Evolutionary conservation across 2,113 vertebrate genomes (phyloP), one percentile per base, ranked within the genome.

Genomic region (Puntigrus tetrazona): DNA sequence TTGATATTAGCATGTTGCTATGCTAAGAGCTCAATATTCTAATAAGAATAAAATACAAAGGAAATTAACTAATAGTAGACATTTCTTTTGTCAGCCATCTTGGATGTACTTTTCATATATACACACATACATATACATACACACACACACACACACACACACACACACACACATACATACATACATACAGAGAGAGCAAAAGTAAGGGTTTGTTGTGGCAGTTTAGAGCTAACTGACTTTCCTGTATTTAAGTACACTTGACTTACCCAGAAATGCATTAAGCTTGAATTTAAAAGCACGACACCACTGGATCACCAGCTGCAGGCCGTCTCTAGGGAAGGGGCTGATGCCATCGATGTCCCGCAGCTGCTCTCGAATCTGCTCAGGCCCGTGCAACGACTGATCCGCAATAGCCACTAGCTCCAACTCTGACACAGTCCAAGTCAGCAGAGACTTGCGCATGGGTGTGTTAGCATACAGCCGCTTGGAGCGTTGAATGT

Each of bases 381-480:
- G 92, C 65, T 98, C 96, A 0, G 94, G 95, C 0, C 97, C 97
- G 0, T 99, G 95, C 84, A 99, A 95, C 9, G 95, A 95, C 69
- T 95, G 92, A 9, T 98, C 96, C 0, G 97, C 97, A 92, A 99
- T 91, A 22, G 90, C 95, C 6, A 95, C 95, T 4, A 98, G 88
- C 87, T 99, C 97, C 61, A 99, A 88, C 34, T 96, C 95, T 0
- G 95, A 89, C 89, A 98, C 83, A 0, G 95, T 97, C 98, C 98
- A 99, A 50, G 97, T 98, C 83, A 99, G 94, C 81, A 99, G 92
- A 0, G 98, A 97, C 83, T 96, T 96, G 84, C 98, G 93, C 97
- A 98, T 99, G 77, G 98, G 98, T 0, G 97, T 99, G 94, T 97
- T 99, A 91, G 95, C 91, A 0, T 99, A 99, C 86, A 99, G 96